phyloP scores from a whole-genome alignment of 2,888 invertebrate genomes.

The Prosapia bicincta region DNA sequence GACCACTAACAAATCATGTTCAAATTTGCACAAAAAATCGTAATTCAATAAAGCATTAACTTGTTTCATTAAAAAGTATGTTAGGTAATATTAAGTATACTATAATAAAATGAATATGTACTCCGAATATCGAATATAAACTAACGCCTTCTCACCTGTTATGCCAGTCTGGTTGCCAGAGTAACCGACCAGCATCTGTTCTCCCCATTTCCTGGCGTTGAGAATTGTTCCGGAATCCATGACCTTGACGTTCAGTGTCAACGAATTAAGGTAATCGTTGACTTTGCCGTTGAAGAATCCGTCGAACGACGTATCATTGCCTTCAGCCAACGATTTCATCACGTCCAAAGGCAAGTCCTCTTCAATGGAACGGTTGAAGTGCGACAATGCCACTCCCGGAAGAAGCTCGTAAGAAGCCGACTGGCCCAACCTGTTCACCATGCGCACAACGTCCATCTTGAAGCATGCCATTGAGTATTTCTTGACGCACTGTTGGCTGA shows the following conservation, averaged over 20 bases:
- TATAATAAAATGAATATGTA: too few species aligned
- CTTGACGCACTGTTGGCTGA: slow-evolving; percentile 48
- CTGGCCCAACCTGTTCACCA: slow-evolving; percentile 70
- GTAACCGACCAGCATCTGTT: slow-evolving; percentile 31
- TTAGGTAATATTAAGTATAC: too few species aligned
- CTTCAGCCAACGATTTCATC: slow-evolving; percentile 9
- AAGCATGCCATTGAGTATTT: slow-evolving; percentile 69
- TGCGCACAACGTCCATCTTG: slow-evolving; percentile 71
- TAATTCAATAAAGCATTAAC: too few species aligned
- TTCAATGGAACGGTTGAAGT: slow-evolving; percentile 22
- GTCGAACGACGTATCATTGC: slow-evolving; percentile 33
- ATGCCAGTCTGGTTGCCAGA: slow-evolving; percentile 9
- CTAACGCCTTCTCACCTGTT: too few species aligned
- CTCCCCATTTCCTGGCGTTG: slow-evolving; percentile 34
- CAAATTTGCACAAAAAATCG: too few species aligned
- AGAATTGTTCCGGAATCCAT: slow-evolving; percentile 36
- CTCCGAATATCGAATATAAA: too few species aligned
- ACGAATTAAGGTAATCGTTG: slow-evolving; percentile 37
- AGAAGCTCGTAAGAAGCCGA: slow-evolving; percentile 65
- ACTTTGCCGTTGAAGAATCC: slow-evolving; percentile 32
- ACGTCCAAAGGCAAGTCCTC: slow-evolving; percentile 14
- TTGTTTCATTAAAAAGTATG: too few species aligned
- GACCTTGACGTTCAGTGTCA: slow-evolving; percentile 39
- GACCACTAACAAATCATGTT: too few species aligned
- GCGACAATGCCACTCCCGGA: slow-evolving; percentile 60